Evolutionary conservation across 2,113 vertebrate species (phyloP), one percentile per base, ranked within the genome.

Genomic region (Pterophyllum scalare): DNA sequence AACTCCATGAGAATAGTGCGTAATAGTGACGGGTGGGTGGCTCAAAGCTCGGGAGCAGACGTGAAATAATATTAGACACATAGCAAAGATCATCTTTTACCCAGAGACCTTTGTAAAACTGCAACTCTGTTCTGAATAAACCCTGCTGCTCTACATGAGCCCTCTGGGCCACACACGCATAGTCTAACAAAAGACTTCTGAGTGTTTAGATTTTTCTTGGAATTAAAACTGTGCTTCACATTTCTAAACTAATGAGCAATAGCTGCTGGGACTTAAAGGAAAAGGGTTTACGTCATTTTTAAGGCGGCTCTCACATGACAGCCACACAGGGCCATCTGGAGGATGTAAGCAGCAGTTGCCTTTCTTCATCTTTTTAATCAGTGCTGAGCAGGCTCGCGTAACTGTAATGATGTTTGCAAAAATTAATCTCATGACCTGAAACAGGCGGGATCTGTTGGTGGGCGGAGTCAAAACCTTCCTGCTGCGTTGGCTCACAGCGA

Each of bases 371-470:
- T n/a, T 38, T 17, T 31, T 60, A 12, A 43, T 22, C 35, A 24
- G 3, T 4, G n/a, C 38, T 0, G 14, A 1, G 14, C 13, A 8
- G 43, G 15, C 7, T 17, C 24, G 24, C 3, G 11, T 24, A 9
- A 26, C 7, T 4, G 2, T 0, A n/a, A 65, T 65, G 38, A 43
- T 49, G 15, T n/a, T 43, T 43, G 22, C n/a, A n/a, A 43, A 43
- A n/a, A 43, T 7, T 15, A 20, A 43, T 24, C 4, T 65, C 35
- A 24, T 17, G 35, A 65, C 20, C n/a, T 40, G 61, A 40, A 64
- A 24, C 12, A n/a, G 40, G 40, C 40, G 40, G 10, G 3, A 4
- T 43, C 11, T 43, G 13, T 14, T 46, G 40, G 40, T 43, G 40
- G 35, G 22, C 35, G 13, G 61, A 62, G 20, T 22, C 11, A 0